Evolutionary conservation across 2,888 invertebrate genomes (phyloP), one percentile per base, ranked within the genome.

Genomic region (Coleophora flavipennella): DNA sequence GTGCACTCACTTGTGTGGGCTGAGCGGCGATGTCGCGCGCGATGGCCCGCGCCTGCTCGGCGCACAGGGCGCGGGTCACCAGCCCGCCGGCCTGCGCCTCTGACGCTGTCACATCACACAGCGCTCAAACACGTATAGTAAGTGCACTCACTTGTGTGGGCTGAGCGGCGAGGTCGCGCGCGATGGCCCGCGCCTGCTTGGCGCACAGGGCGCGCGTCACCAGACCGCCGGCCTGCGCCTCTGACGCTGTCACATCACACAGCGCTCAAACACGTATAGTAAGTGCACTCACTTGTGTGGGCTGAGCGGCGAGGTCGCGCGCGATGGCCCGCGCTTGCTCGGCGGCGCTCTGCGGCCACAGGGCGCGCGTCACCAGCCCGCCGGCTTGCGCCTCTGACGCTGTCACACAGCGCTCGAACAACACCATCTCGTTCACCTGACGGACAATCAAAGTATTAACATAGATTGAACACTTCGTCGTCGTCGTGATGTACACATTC

Each of bases 311-410:
- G 67, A 96, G 89, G 42, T 88, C 87, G 49, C 86, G 87, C 13
- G 91, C 87, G 32, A 90, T 83, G 11, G 88, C 87, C 37, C 91
- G 85, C 13, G 95, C 86, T 65, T 94, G 93, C 40, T 92, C 91
- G 54, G 90, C 88, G 59, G 94, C 92, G 53, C 89, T 88, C 44
- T 90, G 90, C 0, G 93, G 90, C 90, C 92, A 91, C 47, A 95
- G 83, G 36, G 92, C 87, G 62, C 93, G 91, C 36, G 93, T 91
- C 13, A 96, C 90, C 37, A 97, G 86, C 1, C 96, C 96, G 39
- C 90, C 87, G 44, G 89, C 86, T 39, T 90, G 76, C 1, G 94
- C 96, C 67, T 95, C 94, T 10, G 89, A 86, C 1, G 95, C 92
- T n/a, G 92, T 91, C 49, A 97, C 66, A 54, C 89, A 90, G 38